Evolutionary conservation across 2,797 vertebrate species (phyloP).

Genomic region (Tenualosa thibaudeaui): DNA sequence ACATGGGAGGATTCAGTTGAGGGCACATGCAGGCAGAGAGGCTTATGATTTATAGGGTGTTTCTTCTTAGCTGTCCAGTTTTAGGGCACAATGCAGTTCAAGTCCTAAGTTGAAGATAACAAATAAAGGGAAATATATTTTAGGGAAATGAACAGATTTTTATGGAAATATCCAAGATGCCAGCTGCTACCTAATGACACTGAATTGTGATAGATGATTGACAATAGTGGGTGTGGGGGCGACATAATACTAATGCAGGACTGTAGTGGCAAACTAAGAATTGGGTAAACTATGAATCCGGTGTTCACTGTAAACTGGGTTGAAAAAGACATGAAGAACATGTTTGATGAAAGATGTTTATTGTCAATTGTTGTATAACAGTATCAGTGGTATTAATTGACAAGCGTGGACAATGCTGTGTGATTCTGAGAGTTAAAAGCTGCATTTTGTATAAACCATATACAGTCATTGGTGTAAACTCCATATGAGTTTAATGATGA

Average conservation of each 20-base stretch:
- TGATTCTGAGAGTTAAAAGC: too few relatives aligned
- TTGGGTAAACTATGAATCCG: too few relatives aligned
- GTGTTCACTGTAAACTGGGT: too few relatives aligned
- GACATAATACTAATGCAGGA: not conserved
- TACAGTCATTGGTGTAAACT: too few relatives aligned
- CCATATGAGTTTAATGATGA: too few relatives aligned
- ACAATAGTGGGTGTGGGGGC: not conserved
- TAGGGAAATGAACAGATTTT: not conserved
- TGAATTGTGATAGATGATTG: too few relatives aligned
- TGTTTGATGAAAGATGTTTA: too few relatives aligned
- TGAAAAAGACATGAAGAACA: too few relatives aligned
- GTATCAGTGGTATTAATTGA: too few relatives aligned
- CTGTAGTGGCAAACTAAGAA: too few relatives aligned
- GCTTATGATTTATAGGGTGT: not conserved
- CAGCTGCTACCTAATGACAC: not conserved
- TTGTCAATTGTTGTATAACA: too few relatives aligned
- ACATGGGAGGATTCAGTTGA: not conserved
- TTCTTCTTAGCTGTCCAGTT: not conserved
- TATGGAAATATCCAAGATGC: not conserved
- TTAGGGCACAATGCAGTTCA: not conserved
- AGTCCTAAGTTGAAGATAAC: not conserved
- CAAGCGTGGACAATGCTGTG: not conserved
- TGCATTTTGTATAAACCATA: too few relatives aligned
- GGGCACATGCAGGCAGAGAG: not conserved
- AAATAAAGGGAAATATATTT: not conserved